These are phyloP conservation scores for Akabosia matsudoensis DNA, from an alignment of 1,140 invertebrate species.

Conservation along the genomic window DNA sequence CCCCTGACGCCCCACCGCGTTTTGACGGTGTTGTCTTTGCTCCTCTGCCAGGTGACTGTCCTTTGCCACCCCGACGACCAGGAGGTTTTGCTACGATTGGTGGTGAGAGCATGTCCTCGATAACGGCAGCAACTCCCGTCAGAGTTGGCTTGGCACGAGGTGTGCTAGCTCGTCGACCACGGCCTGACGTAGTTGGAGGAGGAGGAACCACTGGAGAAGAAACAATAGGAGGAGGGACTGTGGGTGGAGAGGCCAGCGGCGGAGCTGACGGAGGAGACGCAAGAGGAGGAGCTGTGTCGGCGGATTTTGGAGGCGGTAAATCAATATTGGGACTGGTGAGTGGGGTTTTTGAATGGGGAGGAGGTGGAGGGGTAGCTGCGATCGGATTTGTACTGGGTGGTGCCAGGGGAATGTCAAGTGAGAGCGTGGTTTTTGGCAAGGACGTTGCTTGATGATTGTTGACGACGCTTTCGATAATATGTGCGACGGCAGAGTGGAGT, in stretches of 20 bases:
- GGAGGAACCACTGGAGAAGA: conserved; percentile 40
- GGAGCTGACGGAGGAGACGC: too few relatives aligned
- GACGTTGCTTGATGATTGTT: conserved; percentile 39
- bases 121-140: conserved; percentile 25
- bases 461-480: conserved; percentile 46
- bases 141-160: conserved; percentile 13
- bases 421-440: conserved; percentile 3
- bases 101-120: conserved; percentile 23
- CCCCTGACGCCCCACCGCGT: conserved; percentile 54
- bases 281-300: conserved; percentile 34
- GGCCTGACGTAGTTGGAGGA: conserved; percentile 51
- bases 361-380: background rate
- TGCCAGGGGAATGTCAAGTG: background rate
- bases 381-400: background rate
- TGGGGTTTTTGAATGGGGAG: background rate
- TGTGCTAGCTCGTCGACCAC: conserved; percentile 58
- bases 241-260: conserved; percentile 28
- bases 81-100: conserved; percentile 19
- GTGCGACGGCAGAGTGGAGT: conserved; percentile 43
- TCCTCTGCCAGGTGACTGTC: conserved; percentile 41
- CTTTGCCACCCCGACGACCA: conserved; percentile 40
- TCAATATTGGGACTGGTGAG: too few relatives aligned
- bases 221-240: conserved; percentile 41
- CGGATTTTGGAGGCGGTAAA: conserved; percentile 6
- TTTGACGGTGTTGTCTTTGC: conserved; percentile 37